Conservation (phyloP, 2,113 vertebrate genomes). For the Sebastes schlegelii region DNA sequence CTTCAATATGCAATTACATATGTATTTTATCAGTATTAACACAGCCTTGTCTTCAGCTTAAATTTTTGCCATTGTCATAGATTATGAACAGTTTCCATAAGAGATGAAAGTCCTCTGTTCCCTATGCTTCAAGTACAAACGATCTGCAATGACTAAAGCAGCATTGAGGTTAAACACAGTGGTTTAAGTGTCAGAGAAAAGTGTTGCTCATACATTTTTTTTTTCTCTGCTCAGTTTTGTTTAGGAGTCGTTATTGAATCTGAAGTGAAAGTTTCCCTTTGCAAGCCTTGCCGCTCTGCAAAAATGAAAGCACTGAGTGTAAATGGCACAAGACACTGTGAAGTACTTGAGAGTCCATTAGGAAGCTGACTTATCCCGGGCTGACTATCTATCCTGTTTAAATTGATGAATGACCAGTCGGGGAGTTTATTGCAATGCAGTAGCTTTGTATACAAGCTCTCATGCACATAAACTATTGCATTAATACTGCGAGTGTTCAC, state of each 20-base stretch:
- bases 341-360: slow-evolving; percentile 35
- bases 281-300: slow-evolving; percentile 5
- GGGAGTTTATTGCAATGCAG: slow-evolving; percentile 31
- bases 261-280: neutral
- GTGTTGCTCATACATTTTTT: too few relatives aligned
- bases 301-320: slow-evolving; percentile 19
- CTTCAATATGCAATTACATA: too few relatives aligned
- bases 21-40: too few relatives aligned
- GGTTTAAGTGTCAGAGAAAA: too few relatives aligned
- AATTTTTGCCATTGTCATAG: too few relatives aligned
- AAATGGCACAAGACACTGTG: slow-evolving; percentile 30
- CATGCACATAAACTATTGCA: neutral
- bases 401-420: slow-evolving; percentile 41
- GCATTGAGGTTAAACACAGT: too few relatives aligned
- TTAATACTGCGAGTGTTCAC: neutral
- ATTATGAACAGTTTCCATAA: too few relatives aligned
- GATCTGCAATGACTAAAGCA: too few relatives aligned
- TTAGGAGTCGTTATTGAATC: neutral
- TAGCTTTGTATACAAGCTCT: slow-evolving; percentile 14
- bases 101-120: too few relatives aligned
- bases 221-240: too few relatives aligned
- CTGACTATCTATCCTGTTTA: slow-evolving; percentile 40
- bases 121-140: too few relatives aligned
- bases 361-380: slow-evolving; percentile 11
- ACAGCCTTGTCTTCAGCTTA: too few relatives aligned